Evolutionary conservation across 2,797 vertebrate species (phyloP).

Genomic region (Anableps anableps): DNA sequence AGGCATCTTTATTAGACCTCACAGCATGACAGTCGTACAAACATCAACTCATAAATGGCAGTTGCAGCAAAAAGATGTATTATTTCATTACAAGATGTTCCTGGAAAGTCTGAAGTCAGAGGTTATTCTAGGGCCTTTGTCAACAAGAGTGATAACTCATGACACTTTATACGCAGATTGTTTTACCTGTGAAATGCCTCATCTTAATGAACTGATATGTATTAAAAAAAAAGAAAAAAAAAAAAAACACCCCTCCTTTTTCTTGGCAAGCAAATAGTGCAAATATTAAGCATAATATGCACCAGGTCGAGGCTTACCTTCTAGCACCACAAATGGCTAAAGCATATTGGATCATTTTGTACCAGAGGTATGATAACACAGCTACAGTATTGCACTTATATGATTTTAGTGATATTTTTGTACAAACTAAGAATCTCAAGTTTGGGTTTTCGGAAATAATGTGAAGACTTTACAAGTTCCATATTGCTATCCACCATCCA

Average conservation of each 20-base stretch:
- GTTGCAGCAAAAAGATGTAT: constrained; percentile 6
- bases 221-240: background rate
- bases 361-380: background rate
- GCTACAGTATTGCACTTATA: background rate
- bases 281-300: background rate
- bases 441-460: background rate
- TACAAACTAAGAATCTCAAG: background rate
- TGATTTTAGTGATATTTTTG: background rate
- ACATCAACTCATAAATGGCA: constrained; percentile 14
- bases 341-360: background rate
- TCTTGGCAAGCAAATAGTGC: background rate
- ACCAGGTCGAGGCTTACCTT: background rate
- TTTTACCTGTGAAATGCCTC: constrained; percentile 1
- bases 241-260: background rate
- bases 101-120: constrained; percentile 29
- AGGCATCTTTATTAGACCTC: constrained; percentile 27
- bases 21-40: constrained; percentile 18
- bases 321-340: background rate
- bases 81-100: constrained; percentile 20
- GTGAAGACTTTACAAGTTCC: background rate
- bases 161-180: background rate
- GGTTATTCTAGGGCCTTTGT: background rate
- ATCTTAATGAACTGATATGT: background rate
- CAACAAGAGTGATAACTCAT: background rate
- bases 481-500: no score